Evolutionary conservation across 2,797 vertebrate species (phyloP).

Genomic region (Gallinago stenura): DNA sequence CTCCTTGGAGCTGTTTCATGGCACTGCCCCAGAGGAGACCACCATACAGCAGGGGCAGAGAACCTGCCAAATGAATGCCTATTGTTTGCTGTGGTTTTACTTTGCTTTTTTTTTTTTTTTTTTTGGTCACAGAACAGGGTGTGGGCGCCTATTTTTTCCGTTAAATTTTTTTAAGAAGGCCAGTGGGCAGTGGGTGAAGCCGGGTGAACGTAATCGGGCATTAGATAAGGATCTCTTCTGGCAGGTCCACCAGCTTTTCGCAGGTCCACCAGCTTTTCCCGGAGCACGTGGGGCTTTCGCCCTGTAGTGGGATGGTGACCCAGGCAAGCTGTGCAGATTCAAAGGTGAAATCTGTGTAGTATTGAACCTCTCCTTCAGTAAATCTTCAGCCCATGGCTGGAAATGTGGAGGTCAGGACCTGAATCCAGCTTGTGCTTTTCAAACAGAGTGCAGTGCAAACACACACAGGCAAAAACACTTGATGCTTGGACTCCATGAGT

Average conservation of each 20-base stretch:
- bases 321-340: neutral
- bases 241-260: neutral
- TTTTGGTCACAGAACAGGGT: conserved; percentile 40
- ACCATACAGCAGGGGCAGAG: neutral
- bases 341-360: neutral
- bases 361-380: neutral
- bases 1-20: neutral
- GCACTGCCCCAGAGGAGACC: neutral
- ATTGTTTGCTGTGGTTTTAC: conserved; percentile 41
- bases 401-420: neutral
- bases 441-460: neutral
- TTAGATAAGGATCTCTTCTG: neutral
- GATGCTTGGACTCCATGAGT: neutral
- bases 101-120: neutral
- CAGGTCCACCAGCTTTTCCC: neutral
- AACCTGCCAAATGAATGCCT: conserved; percentile 59
- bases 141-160: conserved; percentile 53
- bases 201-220: neutral
- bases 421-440: neutral
- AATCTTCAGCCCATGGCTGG: neutral
- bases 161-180: conserved; percentile 20
- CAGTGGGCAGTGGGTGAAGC: neutral
- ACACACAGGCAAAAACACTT: neutral
- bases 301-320: neutral
- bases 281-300: neutral